Conservation (phyloP, 64 coral and sea anemone genomes). For the Acropora tenuis region DNA sequence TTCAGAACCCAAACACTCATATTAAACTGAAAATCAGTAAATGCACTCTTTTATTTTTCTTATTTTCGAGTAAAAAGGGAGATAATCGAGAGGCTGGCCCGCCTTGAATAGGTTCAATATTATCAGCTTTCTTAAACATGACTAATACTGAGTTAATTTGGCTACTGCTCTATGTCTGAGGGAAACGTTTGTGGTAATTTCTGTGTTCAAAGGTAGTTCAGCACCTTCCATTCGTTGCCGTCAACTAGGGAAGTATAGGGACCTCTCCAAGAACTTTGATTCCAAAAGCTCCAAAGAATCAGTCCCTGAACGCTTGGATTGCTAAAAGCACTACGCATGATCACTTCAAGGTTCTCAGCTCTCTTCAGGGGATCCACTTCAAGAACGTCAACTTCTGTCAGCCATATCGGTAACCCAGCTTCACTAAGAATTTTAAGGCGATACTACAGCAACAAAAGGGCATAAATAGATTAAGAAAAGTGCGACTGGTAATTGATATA, state of each 20-base stretch:
- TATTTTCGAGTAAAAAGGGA: no score
- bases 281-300: constrained; percentile 87
- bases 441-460: constrained; percentile 15
- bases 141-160: no score
- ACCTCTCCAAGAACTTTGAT: constrained; percentile 72
- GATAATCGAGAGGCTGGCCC: no score
- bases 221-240: constrained; percentile 77
- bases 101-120: no score
- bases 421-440: constrained; percentile 66
- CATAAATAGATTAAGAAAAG: not conserved
- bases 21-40: no score
- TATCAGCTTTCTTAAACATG: no score
- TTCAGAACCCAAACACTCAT: no score
- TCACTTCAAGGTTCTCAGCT: constrained; percentile 72
- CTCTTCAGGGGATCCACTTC: constrained; percentile 55
- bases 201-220: no score
- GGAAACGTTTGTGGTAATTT: no score
- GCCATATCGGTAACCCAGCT: constrained; percentile 76
- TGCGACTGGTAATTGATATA: not conserved
- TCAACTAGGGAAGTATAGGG: constrained; percentile 73
- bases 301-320: constrained; percentile 72
- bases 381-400: constrained; percentile 92
- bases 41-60: no score
- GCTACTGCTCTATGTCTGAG: no score
- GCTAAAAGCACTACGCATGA: constrained; percentile 86